Evolutionary conservation across 2,113 vertebrate genomes (phyloP).

Genomic region (Sceloporus undulatus): DNA sequence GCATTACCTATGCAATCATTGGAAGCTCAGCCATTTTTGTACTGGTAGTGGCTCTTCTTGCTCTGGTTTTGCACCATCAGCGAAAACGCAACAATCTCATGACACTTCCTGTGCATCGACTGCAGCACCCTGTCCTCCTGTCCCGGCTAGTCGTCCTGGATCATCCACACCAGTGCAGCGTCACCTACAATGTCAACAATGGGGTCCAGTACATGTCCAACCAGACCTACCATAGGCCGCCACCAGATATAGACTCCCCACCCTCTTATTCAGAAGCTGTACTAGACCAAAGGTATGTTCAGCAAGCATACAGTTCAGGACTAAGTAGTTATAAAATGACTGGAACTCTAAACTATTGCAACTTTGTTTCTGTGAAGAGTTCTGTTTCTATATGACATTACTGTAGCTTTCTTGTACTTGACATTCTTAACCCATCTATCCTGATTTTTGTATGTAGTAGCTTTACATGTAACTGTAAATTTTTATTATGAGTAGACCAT

Average conservation of each 20-base stretch:
- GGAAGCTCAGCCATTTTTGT: slow-evolving; percentile 96
- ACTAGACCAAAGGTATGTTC: slow-evolving; percentile 87
- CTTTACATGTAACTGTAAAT: background rate
- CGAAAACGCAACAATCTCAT: slow-evolving; percentile 93
- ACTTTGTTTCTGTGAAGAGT: background rate
- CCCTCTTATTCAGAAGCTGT: slow-evolving; percentile 96
- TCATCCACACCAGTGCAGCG: slow-evolving; percentile 84
- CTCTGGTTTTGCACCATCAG: slow-evolving; percentile 94
- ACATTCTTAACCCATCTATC: background rate
- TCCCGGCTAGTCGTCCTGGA: slow-evolving; percentile 95
- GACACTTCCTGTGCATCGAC: slow-evolving; percentile 87
- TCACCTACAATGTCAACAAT: slow-evolving; percentile 87
- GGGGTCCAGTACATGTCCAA: slow-evolving; percentile 90
- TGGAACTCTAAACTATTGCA: background rate
- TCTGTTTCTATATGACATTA: background rate
- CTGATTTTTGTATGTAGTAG: background rate
- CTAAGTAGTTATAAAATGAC: fast-evolving
- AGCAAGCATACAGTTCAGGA: background rate
- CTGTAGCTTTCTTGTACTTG: background rate
- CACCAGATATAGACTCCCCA: slow-evolving; percentile 85
- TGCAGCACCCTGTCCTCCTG: slow-evolving; percentile 92
- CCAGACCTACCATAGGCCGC: slow-evolving; percentile 80
- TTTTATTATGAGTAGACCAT: background rate
- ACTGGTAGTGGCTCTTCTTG: slow-evolving; percentile 92
- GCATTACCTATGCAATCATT: slow-evolving; percentile 94